Base-by-base conservation (phyloP, 2,888 invertebrate species). In the Plebejus anna region DNA sequence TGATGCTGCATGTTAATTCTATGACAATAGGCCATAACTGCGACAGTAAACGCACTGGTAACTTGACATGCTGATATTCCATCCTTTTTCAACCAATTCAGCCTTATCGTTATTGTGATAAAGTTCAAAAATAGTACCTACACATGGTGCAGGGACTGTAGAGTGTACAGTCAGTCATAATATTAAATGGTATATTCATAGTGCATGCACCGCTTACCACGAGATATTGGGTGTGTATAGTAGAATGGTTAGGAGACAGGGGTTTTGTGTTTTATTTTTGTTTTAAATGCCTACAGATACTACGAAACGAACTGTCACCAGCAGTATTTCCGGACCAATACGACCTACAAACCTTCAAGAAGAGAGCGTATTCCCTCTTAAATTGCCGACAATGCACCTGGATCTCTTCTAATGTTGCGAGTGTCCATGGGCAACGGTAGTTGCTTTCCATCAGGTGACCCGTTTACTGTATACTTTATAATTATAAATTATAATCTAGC, bases 1-100 rank as follows among this genome's bases (percentile, higher is more conserved):
- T 9, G 61, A 61, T 11, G 61, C 9, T 61, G 22, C 11, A 66
- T 13, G 32, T 1, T 66, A 11, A 13, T 32, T 13, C 66, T 66
- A 28, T 66, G 66, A 32, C 66, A 36, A 66, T 66, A 66, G 11
- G 4, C 32, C 32, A 32, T 13, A 11, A 32, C 28, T 13, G 11
- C 32, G 13, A 28, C 66, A 66, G 66, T 66, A 66, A 66, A 66
- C 66, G 66, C 66, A 66, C 66, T 32, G 66, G 66, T 66, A 66
- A 66, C 66, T 32, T 66, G 66, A 32, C 66, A 32, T 66, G 32
- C 32, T 32, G 66, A 32, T 66, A 32, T 61, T 32, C 4, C 22
- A 7, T 59, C 1, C 4, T 3, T 4, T 4, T 13, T 66, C 16
- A n/a, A 59, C 59, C 1, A 7, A 3, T 13, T 66, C 13, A 13